These are phyloP conservation scores for Colletes gigas DNA, from an alignment of 1,140 invertebrate genomes.

Conservation along the genomic window DNA sequence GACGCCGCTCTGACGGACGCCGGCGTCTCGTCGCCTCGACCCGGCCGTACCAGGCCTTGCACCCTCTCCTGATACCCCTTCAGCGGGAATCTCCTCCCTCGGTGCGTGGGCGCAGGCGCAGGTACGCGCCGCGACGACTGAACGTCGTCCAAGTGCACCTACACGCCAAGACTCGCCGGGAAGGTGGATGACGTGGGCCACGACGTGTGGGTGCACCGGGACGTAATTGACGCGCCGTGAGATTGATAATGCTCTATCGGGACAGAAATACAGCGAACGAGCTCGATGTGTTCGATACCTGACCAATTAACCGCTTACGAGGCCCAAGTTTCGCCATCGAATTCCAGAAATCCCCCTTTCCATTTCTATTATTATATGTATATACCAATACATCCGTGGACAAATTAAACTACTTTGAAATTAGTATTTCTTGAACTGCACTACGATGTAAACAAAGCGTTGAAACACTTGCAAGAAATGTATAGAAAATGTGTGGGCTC, in stretches of 20 bases:
- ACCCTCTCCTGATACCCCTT: conserved; percentile 47
- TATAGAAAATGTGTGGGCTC: no score
- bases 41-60: conserved; percentile 70
- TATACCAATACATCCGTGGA: no score
- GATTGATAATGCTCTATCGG: not conserved
- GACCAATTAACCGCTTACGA: no score
- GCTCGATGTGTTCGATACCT: no score
- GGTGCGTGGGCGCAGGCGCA: conserved; percentile 50
- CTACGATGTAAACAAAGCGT: no score
- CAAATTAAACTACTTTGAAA: no score
- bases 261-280: no score
- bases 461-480: no score
- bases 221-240: conserved; percentile 8
- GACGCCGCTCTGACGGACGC: conserved; percentile 74
- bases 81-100: conserved; percentile 47
- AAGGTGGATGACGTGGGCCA: not conserved
- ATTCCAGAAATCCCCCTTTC: no score
- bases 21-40: conserved; percentile 69
- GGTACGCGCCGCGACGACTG: conserved; percentile 47
- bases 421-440: no score
- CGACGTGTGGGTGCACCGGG: conserved; percentile 9
- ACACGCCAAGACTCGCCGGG: not conserved
- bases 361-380: no score
- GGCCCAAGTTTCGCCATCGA: no score
- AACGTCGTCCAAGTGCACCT: conserved; percentile 10